These are phyloP conservation scores for Dromococcyx pavoninus DNA, from an alignment of 2,797 vertebrate genomes.

Conservation along the genomic window DNA sequence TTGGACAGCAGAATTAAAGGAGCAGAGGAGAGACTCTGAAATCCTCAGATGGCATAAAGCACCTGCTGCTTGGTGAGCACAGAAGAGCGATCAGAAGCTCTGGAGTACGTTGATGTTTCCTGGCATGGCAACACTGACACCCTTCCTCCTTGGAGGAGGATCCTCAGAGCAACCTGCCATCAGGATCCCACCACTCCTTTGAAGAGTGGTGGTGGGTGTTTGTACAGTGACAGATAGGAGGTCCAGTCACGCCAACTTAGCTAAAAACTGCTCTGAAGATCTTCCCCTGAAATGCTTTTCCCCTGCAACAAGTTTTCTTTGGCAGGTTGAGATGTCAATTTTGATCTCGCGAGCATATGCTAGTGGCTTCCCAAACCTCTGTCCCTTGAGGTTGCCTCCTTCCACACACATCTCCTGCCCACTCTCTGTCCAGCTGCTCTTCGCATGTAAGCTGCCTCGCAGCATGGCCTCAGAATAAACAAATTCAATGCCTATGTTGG, in stretches of 20 bases:
- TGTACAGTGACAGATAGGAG: background rate
- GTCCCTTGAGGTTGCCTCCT: background rate
- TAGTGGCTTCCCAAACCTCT: background rate
- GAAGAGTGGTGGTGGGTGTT: background rate
- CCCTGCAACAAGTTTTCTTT: background rate
- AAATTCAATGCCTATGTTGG: background rate
- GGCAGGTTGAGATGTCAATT: background rate
- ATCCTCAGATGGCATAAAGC: background rate
- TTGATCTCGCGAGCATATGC: background rate
- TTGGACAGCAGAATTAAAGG: background rate
- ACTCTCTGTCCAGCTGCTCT: background rate
- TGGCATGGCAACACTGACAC: background rate
- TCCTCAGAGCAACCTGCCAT: background rate
- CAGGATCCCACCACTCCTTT: background rate
- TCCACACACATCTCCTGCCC: background rate
- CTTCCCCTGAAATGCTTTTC: background rate
- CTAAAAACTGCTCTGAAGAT: background rate
- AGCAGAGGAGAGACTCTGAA: background rate
- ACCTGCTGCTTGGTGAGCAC: background rate
- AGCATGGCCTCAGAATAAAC: background rate
- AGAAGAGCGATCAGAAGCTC: background rate
- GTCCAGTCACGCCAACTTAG: background rate
- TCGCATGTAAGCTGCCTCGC: background rate
- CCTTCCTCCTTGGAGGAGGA: background rate
- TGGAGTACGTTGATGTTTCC: background rate